Evolutionary conservation across 2,888 invertebrate species (phyloP).

Genomic region (Drosophila pegasa): DNA sequence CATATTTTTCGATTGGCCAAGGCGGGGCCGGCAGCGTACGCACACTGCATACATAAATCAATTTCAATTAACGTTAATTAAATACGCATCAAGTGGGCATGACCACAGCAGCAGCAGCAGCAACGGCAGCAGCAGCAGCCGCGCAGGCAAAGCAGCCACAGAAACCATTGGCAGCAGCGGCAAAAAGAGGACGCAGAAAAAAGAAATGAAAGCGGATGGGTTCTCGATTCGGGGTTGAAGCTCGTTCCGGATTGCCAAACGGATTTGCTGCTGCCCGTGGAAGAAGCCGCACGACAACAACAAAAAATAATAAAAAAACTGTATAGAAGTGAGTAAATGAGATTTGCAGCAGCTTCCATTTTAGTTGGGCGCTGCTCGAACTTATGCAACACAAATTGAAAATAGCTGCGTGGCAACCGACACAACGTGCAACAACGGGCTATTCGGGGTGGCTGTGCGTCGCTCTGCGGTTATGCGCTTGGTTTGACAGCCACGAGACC

Average conservation of each 20-base stretch:
- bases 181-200: constrained; percentile 20
- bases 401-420: constrained; percentile 51
- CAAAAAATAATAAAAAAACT: constrained; percentile 2
- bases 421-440: constrained; percentile 35
- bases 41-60: constrained; percentile 80
- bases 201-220: constrained; percentile 23
- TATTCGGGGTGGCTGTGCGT: constrained; percentile 38
- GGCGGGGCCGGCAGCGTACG: constrained; percentile 43
- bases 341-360: constrained; percentile 48
- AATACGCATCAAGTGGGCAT: constrained; percentile 82
- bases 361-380: constrained; percentile 39
- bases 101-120: constrained; percentile 65
- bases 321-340: constrained; percentile 60
- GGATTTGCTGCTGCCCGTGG: constrained; percentile 15
- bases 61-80: constrained; percentile 84
- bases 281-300: constrained; percentile 16
- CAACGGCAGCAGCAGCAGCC: neutral
- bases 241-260: constrained; percentile 8
- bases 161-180: constrained; percentile 23
- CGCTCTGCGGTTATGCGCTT: constrained; percentile 71
- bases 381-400: constrained; percentile 69
- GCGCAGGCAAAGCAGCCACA: constrained; percentile 26
- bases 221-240: constrained; percentile 52
- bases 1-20: constrained; percentile 46
- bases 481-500: constrained; percentile 72